Percentiles rank a stretch among this genome's conserved stretches.
Evolutionary conservation across 2,888 invertebrate genomes (phyloP).

Genomic region (Leptinotarsa haldemani): DNA sequence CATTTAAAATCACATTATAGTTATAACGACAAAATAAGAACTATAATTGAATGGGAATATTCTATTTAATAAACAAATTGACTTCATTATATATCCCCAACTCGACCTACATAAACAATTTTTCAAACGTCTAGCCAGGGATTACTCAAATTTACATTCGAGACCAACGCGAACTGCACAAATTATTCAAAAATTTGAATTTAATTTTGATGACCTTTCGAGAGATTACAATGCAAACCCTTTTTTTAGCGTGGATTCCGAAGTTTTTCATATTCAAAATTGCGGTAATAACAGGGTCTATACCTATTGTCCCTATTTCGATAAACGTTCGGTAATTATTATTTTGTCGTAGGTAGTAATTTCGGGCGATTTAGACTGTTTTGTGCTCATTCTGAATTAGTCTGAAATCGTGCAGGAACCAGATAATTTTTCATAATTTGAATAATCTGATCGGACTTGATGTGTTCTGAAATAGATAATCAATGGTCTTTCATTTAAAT

Average conservation of each 20-base stretch:
- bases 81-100: slow-evolving; percentile 4
- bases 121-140: slow-evolving; percentile 1
- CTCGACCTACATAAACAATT: slow-evolving; percentile 12
- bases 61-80: slow-evolving; percentile 5
- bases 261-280: slow-evolving; percentile 17
- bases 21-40: slow-evolving; percentile 12
- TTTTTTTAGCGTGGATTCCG: slow-evolving; percentile 13
- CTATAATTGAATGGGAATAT: neutral
- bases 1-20: slow-evolving; percentile 1
- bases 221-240: slow-evolving; percentile 13
- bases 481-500: neutral
- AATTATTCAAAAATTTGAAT: slow-evolving; percentile 33
- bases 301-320: slow-evolving; percentile 19
- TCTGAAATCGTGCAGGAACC: slow-evolving; percentile 6
- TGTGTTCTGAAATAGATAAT: neutral
- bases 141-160: slow-evolving; percentile 30
- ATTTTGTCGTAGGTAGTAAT: slow-evolving; percentile 20
- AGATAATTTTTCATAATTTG: slow-evolving; percentile 19
- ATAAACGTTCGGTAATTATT: slow-evolving; percentile 21
- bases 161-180: slow-evolving; percentile 10
- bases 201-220: slow-evolving; percentile 24
- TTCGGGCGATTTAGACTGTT: slow-evolving; percentile 15
- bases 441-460: slow-evolving; percentile 16
- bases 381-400: slow-evolving; percentile 4
- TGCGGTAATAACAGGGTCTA: slow-evolving; percentile 10